Conservation (phyloP, 2,797 vertebrate species). For the Capromys pilorides region DNA sequence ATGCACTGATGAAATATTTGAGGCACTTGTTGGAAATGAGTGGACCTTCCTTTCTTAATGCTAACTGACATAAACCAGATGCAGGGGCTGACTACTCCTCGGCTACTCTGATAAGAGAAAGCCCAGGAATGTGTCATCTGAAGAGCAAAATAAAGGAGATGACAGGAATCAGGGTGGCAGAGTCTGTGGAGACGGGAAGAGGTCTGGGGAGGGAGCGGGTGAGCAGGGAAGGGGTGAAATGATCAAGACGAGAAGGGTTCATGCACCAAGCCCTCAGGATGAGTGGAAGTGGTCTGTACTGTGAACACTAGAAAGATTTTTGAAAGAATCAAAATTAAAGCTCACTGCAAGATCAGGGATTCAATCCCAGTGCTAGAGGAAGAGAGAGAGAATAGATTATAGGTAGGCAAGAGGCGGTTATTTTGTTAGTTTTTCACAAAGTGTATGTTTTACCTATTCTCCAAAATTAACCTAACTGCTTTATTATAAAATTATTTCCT, state of each 20-base stretch:
- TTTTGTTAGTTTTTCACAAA: constrained; percentile 3
- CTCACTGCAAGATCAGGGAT: background rate
- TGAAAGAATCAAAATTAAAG: background rate
- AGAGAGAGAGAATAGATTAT: background rate
- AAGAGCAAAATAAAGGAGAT: background rate
- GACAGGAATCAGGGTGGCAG: background rate
- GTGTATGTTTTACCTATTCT: background rate
- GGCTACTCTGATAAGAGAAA: background rate
- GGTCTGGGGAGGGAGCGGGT: background rate
- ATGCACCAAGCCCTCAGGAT: background rate
- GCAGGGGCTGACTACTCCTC: background rate
- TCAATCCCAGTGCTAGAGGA: background rate
- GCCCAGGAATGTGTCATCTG: background rate
- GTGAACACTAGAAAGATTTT: background rate
- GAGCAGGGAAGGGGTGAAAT: background rate
- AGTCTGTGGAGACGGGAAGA: background rate
- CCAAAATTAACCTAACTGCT: background rate
- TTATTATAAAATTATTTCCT: constrained; percentile 12
- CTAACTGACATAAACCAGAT: background rate
- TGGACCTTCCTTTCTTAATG: too few species aligned
- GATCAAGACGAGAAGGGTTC: background rate
- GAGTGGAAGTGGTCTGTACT: background rate
- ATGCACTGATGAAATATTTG: background rate
- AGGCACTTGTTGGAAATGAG: background rate
- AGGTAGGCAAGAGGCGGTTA: background rate